These are phyloP conservation scores for Scartelaos histophorus DNA, from an alignment of 2,113 vertebrate genomes.

Conservation along the genomic window DNA sequence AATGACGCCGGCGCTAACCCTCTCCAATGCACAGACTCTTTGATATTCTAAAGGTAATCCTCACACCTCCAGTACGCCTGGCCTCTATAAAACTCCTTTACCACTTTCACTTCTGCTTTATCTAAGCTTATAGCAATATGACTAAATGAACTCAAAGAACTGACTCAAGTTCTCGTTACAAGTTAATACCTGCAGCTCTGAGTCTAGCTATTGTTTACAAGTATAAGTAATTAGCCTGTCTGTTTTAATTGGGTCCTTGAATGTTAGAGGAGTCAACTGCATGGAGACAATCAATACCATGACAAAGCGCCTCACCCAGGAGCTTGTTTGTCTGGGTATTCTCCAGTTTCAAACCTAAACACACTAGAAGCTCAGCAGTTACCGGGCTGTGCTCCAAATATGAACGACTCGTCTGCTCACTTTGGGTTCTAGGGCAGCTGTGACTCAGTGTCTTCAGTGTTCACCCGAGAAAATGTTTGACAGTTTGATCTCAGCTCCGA, in stretches of 20 bases:
- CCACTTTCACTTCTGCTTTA: conserved; percentile 15
- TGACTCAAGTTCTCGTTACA: background rate
- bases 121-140: background rate
- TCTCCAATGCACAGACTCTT: conserved; percentile 53
- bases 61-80: conserved; percentile 37
- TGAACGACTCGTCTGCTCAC: no score
- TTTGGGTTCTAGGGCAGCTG: no score
- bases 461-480: no score
- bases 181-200: no score
- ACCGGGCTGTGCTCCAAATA: no score
- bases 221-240: background rate
- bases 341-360: no score
- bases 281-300: background rate
- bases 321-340: no score
- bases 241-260: background rate
- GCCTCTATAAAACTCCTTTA: conserved; percentile 20
- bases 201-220: background rate
- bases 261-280: background rate
- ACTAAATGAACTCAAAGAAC: background rate
- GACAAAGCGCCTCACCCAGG: background rate
- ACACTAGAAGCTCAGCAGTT: no score
- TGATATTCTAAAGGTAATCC: conserved; percentile 67
- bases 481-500: no score
- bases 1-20: conserved; percentile 56
- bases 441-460: no score